These are phyloP conservation scores for Bucorvus abyssinicus DNA, from an alignment of 2,797 vertebrate species.

Conservation along the genomic window DNA sequence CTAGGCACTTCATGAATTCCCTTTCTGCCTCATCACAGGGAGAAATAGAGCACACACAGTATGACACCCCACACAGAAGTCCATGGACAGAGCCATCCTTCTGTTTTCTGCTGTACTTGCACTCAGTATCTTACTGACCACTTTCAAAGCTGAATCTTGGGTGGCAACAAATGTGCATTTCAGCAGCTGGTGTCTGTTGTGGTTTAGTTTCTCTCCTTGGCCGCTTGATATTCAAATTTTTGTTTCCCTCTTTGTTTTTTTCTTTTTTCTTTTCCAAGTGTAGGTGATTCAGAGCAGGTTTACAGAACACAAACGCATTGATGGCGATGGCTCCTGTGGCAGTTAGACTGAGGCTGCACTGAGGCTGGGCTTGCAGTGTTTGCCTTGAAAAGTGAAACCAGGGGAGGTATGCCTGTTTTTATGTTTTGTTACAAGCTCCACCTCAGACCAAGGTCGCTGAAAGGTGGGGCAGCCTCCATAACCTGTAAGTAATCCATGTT, in stretches of 20 bases:
- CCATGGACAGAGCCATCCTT: neutral
- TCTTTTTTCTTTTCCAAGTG: neutral
- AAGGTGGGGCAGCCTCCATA: neutral
- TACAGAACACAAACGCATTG: neutral
- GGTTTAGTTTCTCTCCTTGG: neutral
- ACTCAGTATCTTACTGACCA: neutral
- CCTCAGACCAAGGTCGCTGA: neutral
- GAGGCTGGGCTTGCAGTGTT: neutral
- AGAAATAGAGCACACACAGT: neutral
- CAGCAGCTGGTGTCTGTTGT: neutral
- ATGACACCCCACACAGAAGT: neutral
- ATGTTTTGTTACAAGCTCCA: neutral
- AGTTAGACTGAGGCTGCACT: neutral
- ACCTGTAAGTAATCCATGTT: neutral
- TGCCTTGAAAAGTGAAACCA: slow-evolving; percentile 15
- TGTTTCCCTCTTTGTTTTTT: neutral
- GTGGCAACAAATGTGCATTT: neutral
- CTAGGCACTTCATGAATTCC: neutral
- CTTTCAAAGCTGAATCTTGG: neutral
- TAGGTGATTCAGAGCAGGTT: neutral
- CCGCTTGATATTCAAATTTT: neutral
- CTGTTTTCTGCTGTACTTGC: neutral
- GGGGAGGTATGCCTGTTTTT: neutral
- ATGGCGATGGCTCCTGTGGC: neutral
- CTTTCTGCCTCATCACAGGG: neutral